A percentile compares a stretch with the other conserved stretches of the same genome.
These are phyloP conservation scores for Apocheima hispidaria DNA, from an alignment of 2,888 invertebrate genomes.

Conservation along the genomic window DNA sequence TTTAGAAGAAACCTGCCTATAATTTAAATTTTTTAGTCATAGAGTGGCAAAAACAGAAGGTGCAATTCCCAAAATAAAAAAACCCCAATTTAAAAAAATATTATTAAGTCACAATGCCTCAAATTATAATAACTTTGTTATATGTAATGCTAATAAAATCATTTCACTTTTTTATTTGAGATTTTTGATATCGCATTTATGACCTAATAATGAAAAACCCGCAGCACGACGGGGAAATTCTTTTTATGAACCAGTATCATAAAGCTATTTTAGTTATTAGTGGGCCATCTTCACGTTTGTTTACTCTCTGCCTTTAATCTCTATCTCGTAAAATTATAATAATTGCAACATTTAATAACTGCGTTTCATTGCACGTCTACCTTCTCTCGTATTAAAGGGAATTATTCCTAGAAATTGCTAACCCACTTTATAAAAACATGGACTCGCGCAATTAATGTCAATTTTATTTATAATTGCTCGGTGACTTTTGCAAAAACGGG, in stretches of 20 bases:
- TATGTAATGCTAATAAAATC: too few relatives aligned
- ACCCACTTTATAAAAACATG: slow-evolving; percentile 72
- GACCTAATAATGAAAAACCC: slow-evolving; percentile 11
- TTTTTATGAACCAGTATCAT: slow-evolving; percentile 18
- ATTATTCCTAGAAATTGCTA: slow-evolving; percentile 80
- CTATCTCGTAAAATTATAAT: slow-evolving; percentile 70
- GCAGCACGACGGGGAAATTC: slow-evolving; percentile 4
- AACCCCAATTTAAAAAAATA: not conserved
- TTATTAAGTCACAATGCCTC: too few relatives aligned
- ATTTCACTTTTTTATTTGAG: not conserved
- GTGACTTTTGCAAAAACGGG: slow-evolving; percentile 48
- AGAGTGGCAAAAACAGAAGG: slow-evolving; percentile 24
- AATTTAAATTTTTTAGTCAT: slow-evolving; percentile 47
- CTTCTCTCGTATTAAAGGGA: slow-evolving; percentile 62
- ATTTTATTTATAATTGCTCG: slow-evolving; percentile 79
- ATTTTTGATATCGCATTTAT: not conserved
- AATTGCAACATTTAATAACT: slow-evolving; percentile 70
- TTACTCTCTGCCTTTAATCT: slow-evolving; percentile 55
- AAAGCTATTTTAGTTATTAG: slow-evolving; percentile 29
- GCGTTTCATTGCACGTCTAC: slow-evolving; percentile 67
- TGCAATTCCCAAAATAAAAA: not conserved
- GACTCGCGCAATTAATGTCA: slow-evolving; percentile 75
- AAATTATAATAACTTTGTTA: too few relatives aligned
- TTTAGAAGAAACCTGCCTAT: slow-evolving; percentile 57
- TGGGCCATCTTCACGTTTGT: slow-evolving; percentile 35